Evolutionary conservation across 1,140 invertebrate species (phyloP).

Genomic region (Cardiocondyla obscurior): DNA sequence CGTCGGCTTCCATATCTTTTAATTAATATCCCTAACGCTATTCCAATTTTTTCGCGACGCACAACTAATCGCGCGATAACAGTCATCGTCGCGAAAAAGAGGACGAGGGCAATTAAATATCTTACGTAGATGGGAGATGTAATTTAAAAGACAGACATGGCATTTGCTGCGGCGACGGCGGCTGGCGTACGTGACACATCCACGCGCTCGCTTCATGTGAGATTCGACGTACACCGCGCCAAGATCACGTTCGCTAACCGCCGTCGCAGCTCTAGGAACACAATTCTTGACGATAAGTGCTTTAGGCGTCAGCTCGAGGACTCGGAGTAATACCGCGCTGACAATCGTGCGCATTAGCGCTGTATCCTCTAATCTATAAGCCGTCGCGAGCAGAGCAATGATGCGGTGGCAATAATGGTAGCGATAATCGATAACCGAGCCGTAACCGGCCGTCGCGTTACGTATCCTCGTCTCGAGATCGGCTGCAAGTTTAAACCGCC

Average conservation of each 20-base stretch:
- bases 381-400: slow-evolving; percentile 53
- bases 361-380: slow-evolving; percentile 58
- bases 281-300: too few species aligned
- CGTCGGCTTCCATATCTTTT: not conserved
- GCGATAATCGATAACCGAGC: slow-evolving; percentile 57
- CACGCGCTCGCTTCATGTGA: too few species aligned
- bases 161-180: too few species aligned
- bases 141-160: too few species aligned
- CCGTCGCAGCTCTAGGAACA: too few species aligned
- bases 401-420: slow-evolving; percentile 31
- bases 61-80: slow-evolving; percentile 21
- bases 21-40: not conserved
- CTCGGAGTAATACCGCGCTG: slow-evolving; percentile 54
- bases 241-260: too few species aligned
- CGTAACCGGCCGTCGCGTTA: not conserved
- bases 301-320: slow-evolving; percentile 40
- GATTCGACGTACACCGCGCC: too few species aligned
- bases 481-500: not conserved
- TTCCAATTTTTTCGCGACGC: slow-evolving; percentile 3
- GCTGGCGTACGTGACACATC: too few species aligned
- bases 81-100: not conserved
- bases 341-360: slow-evolving; percentile 72
- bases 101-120: slow-evolving; percentile 36
- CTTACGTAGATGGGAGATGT: slow-evolving; percentile 60
- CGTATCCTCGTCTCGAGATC: slow-evolving; percentile 7